Conservation (phyloP, 2,888 invertebrate species). For the Eupithecia abbreviata region DNA sequence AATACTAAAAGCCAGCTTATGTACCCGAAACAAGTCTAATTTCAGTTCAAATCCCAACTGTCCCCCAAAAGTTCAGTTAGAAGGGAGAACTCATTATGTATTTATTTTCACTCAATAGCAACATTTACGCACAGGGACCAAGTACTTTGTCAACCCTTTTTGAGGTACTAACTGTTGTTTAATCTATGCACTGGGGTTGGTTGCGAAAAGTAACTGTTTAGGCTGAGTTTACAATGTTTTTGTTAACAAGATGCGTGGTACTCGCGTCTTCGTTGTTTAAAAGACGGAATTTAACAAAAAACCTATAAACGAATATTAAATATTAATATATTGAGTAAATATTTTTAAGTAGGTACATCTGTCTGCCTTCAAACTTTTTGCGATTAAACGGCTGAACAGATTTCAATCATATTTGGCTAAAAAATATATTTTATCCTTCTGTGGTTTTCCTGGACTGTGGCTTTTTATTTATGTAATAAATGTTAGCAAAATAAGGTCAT, state of each 20-base stretch:
- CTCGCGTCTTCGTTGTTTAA: not conserved
- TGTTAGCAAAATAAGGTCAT: too few species aligned
- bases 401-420: too few species aligned
- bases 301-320: not conserved
- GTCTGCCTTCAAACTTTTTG: not conserved
- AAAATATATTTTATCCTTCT: too few species aligned
- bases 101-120: slow-evolving; percentile 75
- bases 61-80: slow-evolving; percentile 47
- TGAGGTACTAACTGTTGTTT: slow-evolving; percentile 23
- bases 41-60: slow-evolving; percentile 47
- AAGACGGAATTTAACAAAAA: not conserved
- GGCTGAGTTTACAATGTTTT: not conserved
- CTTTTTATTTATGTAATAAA: too few species aligned
- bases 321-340: too few species aligned
- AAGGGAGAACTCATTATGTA: slow-evolving; percentile 67
- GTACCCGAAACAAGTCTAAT: slow-evolving; percentile 40
- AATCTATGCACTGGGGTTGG: slow-evolving; percentile 14
- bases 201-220: slow-evolving; percentile 6
- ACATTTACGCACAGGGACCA: slow-evolving; percentile 52
- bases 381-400: not conserved
- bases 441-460: too few species aligned
- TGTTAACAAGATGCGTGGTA: not conserved
- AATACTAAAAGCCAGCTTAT: slow-evolving; percentile 34
- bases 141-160: slow-evolving; percentile 59
- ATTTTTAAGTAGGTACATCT: too few species aligned